Percentiles rank a stretch among this genome's conserved stretches.
phyloP scores from a whole-genome alignment of 2,113 vertebrate species.

The Fregetta grallaria region DNA sequence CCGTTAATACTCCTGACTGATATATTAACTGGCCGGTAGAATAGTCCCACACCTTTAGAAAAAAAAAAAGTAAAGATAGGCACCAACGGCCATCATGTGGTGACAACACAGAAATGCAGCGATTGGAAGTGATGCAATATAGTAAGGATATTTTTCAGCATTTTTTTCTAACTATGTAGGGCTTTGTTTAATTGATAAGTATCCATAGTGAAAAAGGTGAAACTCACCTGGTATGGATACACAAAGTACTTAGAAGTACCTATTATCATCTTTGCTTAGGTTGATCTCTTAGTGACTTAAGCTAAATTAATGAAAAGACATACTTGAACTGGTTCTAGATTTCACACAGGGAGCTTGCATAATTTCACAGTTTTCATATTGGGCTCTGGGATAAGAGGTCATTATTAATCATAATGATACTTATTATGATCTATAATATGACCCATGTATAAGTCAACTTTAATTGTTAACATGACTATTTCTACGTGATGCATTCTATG shows the following conservation, averaged over 20 bases:
- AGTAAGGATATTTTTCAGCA: not conserved
- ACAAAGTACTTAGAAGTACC: not conserved
- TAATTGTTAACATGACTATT: not conserved
- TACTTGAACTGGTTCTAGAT: not conserved
- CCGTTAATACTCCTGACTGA: slow-evolving; percentile 84
- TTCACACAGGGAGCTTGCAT: not conserved
- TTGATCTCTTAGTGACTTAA: not conserved
- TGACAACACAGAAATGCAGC: not conserved
- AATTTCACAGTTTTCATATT: not conserved
- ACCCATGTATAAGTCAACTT: not conserved
- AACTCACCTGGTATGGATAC: not conserved
- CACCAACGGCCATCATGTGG: not conserved
- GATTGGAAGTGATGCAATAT: not conserved
- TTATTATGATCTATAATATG: not conserved
- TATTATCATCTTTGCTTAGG: not conserved
- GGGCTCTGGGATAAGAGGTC: not conserved
- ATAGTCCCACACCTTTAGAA: slow-evolving; percentile 84
- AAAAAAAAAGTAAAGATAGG: not conserved
- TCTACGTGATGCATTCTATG: not conserved
- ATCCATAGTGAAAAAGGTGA: not conserved
- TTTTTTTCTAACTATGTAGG: not conserved
- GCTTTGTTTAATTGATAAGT: not conserved
- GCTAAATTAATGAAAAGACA: not conserved
- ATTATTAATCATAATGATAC: not conserved
- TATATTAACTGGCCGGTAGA: slow-evolving; percentile 63